A percentile compares a stretch with the other conserved stretches of the same genome.
phyloP scores from a whole-genome alignment of 2,113 vertebrate species.

The Xenopus tropicalis region DNA sequence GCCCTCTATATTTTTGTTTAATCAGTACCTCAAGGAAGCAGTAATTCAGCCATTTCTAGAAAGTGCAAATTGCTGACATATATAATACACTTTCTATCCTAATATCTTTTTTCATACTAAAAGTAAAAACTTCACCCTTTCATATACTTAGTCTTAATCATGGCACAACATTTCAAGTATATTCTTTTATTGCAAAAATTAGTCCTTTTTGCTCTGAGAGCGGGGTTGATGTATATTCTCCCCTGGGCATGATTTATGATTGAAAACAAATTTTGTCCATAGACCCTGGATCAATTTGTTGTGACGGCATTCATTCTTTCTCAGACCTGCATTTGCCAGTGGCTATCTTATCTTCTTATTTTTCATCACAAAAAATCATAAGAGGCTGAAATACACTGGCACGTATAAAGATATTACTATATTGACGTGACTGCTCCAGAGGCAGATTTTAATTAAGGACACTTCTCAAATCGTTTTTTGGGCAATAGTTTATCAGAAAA shows the following conservation, averaged over 20 bases:
- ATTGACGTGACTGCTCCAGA: background rate
- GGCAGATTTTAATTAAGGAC: background rate
- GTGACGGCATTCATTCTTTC: background rate
- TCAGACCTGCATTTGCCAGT: background rate
- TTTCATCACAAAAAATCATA: constrained; percentile 8
- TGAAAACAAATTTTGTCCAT: background rate
- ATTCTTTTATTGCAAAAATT: background rate
- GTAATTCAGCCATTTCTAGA: too few species aligned
- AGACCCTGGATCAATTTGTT: background rate
- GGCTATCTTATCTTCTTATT: constrained; percentile 10
- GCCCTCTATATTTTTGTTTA: too few species aligned
- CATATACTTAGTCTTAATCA: too few species aligned
- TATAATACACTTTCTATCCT: too few species aligned
- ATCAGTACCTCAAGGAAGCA: too few species aligned
- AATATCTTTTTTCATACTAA: too few species aligned
- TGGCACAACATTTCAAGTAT: too few species aligned
- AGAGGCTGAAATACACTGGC: background rate
- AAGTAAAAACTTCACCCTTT: too few species aligned
- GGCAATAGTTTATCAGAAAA: constrained; percentile 5
- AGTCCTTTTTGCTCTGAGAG: background rate
- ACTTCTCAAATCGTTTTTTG: background rate
- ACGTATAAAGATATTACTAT: background rate
- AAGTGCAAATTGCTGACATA: too few species aligned
- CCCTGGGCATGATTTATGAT: constrained; percentile 3
- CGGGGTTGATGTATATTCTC: background rate